Conservation (phyloP, 2,113 vertebrate genomes). For the Clinocottus analis region DNA sequence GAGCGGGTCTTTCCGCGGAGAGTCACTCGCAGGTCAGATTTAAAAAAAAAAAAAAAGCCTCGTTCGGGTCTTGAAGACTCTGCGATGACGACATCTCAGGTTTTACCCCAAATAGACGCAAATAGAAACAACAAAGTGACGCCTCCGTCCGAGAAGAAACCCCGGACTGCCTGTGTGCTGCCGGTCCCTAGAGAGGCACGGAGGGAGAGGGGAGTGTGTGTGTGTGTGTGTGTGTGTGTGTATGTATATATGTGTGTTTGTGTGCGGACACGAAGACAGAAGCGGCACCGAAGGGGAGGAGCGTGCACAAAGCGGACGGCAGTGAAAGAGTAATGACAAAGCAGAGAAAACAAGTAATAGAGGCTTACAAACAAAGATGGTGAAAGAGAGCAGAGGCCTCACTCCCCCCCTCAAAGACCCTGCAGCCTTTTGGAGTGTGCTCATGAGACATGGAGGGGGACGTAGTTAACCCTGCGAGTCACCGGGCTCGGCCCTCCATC, state of each 20-base stretch:
- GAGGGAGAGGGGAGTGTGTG: background rate
- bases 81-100: constrained; percentile 46
- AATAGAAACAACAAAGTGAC: constrained; percentile 59
- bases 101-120: constrained; percentile 50
- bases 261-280: constrained; percentile 16
- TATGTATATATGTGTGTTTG: too few relatives aligned
- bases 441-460: constrained; percentile 58
- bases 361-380: constrained; percentile 38
- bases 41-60: too few relatives aligned
- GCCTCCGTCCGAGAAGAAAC: constrained; percentile 50
- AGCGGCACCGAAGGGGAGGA: constrained; percentile 11
- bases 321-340: constrained; percentile 29
- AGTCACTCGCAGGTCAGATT: constrained; percentile 58
- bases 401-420: constrained; percentile 32
- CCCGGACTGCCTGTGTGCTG: constrained; percentile 25
- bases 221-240: too few relatives aligned
- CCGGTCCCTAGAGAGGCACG: constrained; percentile 24
- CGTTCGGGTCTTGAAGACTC: constrained; percentile 38
- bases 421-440: constrained; percentile 64
- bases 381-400: constrained; percentile 41
- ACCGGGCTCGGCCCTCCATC: too few relatives aligned
- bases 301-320: constrained; percentile 1
- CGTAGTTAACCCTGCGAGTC: constrained; percentile 76
- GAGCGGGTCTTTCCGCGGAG: constrained; percentile 5
- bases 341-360: constrained; percentile 38